Evolutionary conservation across 2,888 invertebrate species (phyloP), one percentile per base, ranked within the genome.

Genomic region (Metopia argyrocephala): DNA sequence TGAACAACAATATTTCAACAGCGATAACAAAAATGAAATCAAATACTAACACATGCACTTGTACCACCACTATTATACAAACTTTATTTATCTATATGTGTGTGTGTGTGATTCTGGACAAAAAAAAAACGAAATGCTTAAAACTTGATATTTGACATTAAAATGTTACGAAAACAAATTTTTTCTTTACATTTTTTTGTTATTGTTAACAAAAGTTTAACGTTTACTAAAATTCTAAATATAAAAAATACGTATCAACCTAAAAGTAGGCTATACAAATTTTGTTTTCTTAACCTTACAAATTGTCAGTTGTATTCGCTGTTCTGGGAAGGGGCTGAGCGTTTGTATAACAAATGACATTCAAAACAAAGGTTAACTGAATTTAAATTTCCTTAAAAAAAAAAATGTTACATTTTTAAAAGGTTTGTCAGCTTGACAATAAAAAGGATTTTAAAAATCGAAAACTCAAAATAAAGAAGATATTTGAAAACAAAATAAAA

Each of bases 1-100:
- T n/a, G n/a, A n/a, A n/a, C n/a, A n/a, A 66, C 65, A 50, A 75
- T 66, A 66, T 75, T 66, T 66, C 66, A 45, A 45, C 61, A 61
- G 61, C 66, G 15, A 74, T 52, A 46, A 57, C 9, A n/a, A 15
- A 27, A 56, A 56, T n/a, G 18, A 52, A 27, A 50, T n/a, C n/a
- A n/a, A 15, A 57, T 59, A 61, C 18, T 21, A 15, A 15, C 20
- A 21, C 12, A 38, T 25, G 3, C 46, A 23, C 25, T 61, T 54
- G 2, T 25, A 21, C 3, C 21, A 46, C 21, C 5, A n/a, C 18
- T 23, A 52, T 52, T 45, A 12, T 38, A 61, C 21, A 61, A 45
- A 57, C 2, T 23, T n/a, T n/a, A n/a, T n/a, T n/a, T n/a, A n/a
- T n/a, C n/a, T n/a, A n/a, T n/a, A n/a, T n/a, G n/a, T n/a, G n/a